Evolutionary conservation across 2,888 invertebrate genomes (phyloP), one percentile per base, ranked within the genome.

Genomic region (Cybosia mesomella): DNA sequence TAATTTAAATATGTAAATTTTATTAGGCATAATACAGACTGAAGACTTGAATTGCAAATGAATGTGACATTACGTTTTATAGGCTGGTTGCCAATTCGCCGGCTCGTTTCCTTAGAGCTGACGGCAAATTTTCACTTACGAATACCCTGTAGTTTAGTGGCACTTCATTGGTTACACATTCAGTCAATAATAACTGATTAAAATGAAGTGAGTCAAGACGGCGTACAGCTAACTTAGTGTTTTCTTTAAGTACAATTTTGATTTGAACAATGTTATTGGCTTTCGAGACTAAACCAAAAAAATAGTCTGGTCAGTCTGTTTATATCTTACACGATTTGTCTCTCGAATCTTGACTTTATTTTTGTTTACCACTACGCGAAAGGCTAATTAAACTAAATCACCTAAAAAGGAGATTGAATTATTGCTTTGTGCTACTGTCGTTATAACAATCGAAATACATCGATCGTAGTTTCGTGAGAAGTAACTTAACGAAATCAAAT

Each of bases 1-100:
- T 94, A 94, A 95, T 95, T 94, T 95, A 94, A 94, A 95, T 95
- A 95, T 95, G 95, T 93, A 92, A 95, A 95, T 95, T 94, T 95
- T 94, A 95, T 94, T 93, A 93, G 93, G 90, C 93, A 94, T 94
- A 94, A 94, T 93, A 94, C 92, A 89, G 92, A 87, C 91, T 91
- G 92, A 93, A 91, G 92, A 92, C 91, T 92, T 92, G 93, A 94
- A 95, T 94, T 94, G 93, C 94, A 94, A 94, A 94, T 95, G 94
- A 92, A 93, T 94, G 92, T 92, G 91, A 93, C 94, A 92, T 94
- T 93, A 92, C 91, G 87, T 93, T 94, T 94, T 93, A 94, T 94
- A 91, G 94, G 90, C 91, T 91, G 91, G 93, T 94, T 92, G 92
- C 92, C 94, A 93, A 94, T 94, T 94, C 93, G 90, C 87, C 85